A percentile compares a stretch with the other conserved stretches of the same genome.
Evolutionary conservation across 2,113 vertebrate genomes (phyloP).

Genomic region (Silurus glanis): DNA sequence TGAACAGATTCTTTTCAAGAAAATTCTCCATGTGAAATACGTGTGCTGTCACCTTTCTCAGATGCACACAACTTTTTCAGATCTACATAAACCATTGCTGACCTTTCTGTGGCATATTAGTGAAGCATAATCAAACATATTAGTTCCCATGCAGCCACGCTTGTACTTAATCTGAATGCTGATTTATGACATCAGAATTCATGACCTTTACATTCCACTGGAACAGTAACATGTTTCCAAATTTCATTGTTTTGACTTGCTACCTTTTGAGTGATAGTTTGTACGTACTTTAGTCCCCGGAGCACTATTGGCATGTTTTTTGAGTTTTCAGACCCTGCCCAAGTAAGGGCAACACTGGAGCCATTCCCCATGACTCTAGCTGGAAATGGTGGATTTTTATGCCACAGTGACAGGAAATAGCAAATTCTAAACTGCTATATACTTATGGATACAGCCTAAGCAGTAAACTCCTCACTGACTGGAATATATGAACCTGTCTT

Average conservation of each 20-base stretch:
- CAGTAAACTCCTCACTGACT: background rate
- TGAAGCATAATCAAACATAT: background rate
- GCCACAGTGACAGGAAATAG: conserved; percentile 24
- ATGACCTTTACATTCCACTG: conserved; percentile 9
- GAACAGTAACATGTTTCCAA: background rate
- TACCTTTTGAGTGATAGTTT: background rate
- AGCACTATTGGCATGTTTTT: background rate
- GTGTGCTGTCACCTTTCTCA: background rate
- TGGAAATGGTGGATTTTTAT: background rate
- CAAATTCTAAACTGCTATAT: background rate
- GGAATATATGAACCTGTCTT: background rate
- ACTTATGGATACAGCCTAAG: background rate
- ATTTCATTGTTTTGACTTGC: background rate
- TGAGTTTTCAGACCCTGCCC: background rate
- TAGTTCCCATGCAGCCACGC: background rate
- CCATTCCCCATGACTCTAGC: background rate
- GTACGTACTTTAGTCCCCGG: background rate
- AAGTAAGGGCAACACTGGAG: background rate
- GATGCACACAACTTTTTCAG: background rate
- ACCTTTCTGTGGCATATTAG: background rate
- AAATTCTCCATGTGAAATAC: background rate
- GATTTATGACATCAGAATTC: background rate
- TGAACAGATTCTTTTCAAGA: background rate
- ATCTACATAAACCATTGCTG: background rate
- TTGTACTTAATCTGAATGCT: background rate